Evolutionary conservation across 2,888 invertebrate genomes (phyloP), one percentile per base, ranked within the genome.

Genomic region (Sarcophaga subvicina): DNA sequence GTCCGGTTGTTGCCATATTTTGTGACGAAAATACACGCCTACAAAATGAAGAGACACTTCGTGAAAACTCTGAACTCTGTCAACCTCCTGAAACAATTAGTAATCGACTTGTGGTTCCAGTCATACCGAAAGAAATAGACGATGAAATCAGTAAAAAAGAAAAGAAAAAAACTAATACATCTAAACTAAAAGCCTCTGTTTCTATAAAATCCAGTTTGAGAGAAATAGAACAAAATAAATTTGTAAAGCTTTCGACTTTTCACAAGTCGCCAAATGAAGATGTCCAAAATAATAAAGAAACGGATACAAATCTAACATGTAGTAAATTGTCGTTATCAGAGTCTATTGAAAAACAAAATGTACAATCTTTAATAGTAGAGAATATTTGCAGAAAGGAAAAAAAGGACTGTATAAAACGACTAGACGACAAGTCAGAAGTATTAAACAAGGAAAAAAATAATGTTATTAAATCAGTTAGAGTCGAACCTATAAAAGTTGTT

Each of bases 1-100:
- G 96, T 22, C 96, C 96, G 54, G 95, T 96, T 81, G 95, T 96
- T 25, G 92, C 94, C 54, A 93, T 93, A 78, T 93, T 93, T 84
- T 92, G 93, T 86, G 91, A 92, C 87, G 92, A 92, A 62, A 94
- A 94, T 63, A 94, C 83, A 62, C 84, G 77, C 47, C 86, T 77
- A 54, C 59, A 37, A 66, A 90, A 85, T 22, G 86, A 77, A 45
- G 89, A 88, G 20, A 90, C 91, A 78, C 89, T 2, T 87, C 90
- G 60, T 69, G 22, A 80, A 47, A 88, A 89, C 17, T 86, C 89
- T 73, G 87, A 88, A 67, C 83, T 88, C 47, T 86, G 89, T 27
- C 90, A 90, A 80, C 91, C 92, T 4, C 93, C 93, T 0, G 92
- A 92, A 78, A 89, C 90, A 60, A 90, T 94, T 88, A 91, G 90